Evolutionary conservation across 2,797 vertebrate genomes (phyloP), one percentile per base, ranked within the genome.

Genomic region (Sorex maritimensis): DNA sequence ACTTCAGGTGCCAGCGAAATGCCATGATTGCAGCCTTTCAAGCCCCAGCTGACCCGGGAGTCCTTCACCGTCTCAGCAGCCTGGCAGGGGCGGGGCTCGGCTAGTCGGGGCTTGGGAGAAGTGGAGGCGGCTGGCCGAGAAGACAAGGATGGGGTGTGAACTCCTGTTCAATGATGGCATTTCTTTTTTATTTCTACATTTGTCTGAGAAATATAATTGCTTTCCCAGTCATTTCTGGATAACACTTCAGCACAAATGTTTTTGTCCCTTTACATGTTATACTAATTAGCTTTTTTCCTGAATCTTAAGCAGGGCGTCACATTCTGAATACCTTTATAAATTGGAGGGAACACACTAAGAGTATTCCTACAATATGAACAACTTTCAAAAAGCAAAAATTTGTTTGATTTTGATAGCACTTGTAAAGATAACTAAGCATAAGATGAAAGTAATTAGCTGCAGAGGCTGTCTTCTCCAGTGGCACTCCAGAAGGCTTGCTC

Each of bases 221-320:
- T 49, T 88, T 80, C 17, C 34, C 41, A 79, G 12, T 41, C 67
- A 69, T 88, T 88, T 79, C 86, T 80, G 75, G 80, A 88, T 68
- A 80, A 41, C 6, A 79, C 69, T 12, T 80, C 44, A 58, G 8
- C 38, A 79, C 49, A 88, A 26, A 49, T 88, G 12, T 21, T 65
- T 80, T 71, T 26, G 30, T 68, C 12, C 71, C 26, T 55, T 79
- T 41, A 30, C 65, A 80, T 58, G 79, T 58, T 61, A 30, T 23
- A 71, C 34, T 88, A 80, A 88, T 80, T 61, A 80, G 26, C 26
- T 71, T 23, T 58, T 88, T 80, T 69, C 44, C 67, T 49, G 12
- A 71, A 80, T 28, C 65, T 68, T 79, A 80, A 88, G 38, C 24
- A 44, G 38, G 79, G 13, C 17, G 30, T 44, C 19, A 69, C 19